Conservation (phyloP, 1,140 invertebrate genomes). For the Zaprionus camerounensis region DNA sequence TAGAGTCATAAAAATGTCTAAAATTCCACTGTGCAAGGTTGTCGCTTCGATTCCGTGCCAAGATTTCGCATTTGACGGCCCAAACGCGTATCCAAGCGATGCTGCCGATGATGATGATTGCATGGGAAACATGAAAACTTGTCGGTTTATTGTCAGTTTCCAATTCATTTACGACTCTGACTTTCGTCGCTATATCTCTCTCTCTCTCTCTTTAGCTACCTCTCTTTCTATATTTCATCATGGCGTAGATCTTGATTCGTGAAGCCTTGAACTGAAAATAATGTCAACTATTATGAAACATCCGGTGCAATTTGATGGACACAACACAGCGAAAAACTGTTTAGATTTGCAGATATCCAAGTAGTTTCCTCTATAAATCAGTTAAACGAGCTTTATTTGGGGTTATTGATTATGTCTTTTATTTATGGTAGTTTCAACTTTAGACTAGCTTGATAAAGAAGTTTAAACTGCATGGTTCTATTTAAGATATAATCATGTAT, state of each 20-base stretch:
- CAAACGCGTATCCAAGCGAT: not conserved
- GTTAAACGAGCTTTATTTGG: not conserved
- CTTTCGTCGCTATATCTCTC: not conserved
- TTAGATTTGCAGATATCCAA: not conserved
- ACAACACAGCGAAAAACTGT: not conserved
- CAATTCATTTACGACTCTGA: slow-evolving; percentile 29
- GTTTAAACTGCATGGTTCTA: not conserved
- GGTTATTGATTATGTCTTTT: not conserved
- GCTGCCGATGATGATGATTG: slow-evolving; percentile 27
- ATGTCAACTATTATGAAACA: slow-evolving; percentile 23
- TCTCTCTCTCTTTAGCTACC: not conserved
- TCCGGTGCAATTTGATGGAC: slow-evolving; percentile 18
- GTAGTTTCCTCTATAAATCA: slow-evolving; percentile 3
- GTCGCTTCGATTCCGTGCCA: not conserved
- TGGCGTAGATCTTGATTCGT: slow-evolving; percentile 8
- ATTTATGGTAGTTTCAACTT: not conserved
- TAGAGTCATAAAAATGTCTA: slow-evolving; percentile 62
- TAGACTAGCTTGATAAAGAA: not conserved
- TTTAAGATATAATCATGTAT: not conserved
- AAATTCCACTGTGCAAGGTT: slow-evolving; percentile 7
- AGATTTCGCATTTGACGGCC: slow-evolving; percentile 3
- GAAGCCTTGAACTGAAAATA: slow-evolving; percentile 19
- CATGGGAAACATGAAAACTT: slow-evolving; percentile 41
- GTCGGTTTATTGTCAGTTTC: slow-evolving; percentile 34
- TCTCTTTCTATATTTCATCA: not conserved